Base-by-base conservation (phyloP, 2,113 vertebrate genomes). In the Notothenia rossii region DNA sequence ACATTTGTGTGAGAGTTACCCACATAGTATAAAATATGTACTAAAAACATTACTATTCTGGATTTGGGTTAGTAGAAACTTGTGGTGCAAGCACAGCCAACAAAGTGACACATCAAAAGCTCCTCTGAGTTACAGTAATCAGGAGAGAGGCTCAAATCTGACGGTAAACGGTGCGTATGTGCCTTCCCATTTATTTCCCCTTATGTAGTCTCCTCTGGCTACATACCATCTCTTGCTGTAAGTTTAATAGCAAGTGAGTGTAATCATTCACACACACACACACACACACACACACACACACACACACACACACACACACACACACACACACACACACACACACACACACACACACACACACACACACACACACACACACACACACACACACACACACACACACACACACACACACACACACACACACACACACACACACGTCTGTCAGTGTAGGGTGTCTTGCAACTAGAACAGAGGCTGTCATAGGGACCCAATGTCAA, bases 91-190 rank as follows among this genome's bases (percentile, higher is more conserved):
- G 33, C 58, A 55, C 11, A 64, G 79, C 63, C 74, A 83, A 69
- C 18, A 71, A 75, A 80, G 70, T 74, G 82, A 68, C 85, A 89
- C 82, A 88, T 92, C 86, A 87, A 88, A 92, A 74, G 74, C 79
- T 77, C 58, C 62, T 85, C 75, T 65, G 79, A 87, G 73, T 83
- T 83, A 75, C 79, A 91, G 76, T 85, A 84, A 87, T 86, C 79
- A 78, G 69, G 58, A 79, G 58, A 88, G 46, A 82, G 75, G 53
- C 62, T 79, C 48, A 72, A 73, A 85, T 81, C 87, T 87, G 86
- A 75, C n/a, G n/a, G 46, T 45, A 54, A 25, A 54, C 15, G 7
- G 50, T 72, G 54, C 54, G 69, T 50, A 50, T 50, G 29, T 15
- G 43, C 2, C 25, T 53, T 40, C 45, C 36, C 25, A 14, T 25